Evolutionary conservation across 2,113 vertebrate genomes (phyloP), one percentile per base, ranked within the genome.

Genomic region (Herpailurus yagouaroundi): DNA sequence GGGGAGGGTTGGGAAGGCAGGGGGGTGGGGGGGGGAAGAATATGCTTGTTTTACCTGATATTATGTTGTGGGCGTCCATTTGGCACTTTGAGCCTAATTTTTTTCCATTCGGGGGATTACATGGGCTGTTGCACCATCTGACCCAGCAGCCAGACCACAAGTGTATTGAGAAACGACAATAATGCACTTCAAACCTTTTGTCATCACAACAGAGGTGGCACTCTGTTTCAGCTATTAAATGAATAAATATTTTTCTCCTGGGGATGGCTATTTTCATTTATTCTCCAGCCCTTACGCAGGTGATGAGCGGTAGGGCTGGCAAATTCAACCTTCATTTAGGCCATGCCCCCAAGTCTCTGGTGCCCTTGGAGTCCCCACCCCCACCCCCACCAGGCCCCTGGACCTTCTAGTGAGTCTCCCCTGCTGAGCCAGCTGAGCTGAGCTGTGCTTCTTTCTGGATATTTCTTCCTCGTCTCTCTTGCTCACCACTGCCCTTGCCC

Each of bases 41-140:
- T 98, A 95, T 98, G 98, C 99, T 99, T 99, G 98, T 98, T 99
- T 99, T 99, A 98, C 98, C 98, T 98, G 98, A 97, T 98, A 98
- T 97, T 98, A 98, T 98, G 98, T 98, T 98, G 97, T 98, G 98
- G 97, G 98, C 1, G 0, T 99, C 98, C 98, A 96, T 98, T 98
- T 99, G 98, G 98, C 98, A 98, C 98, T 99, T 98, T 95, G 97
- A 98, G 98, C 96, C 98, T 98, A 98, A 98, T 99, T 99, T 98
- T 99, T 99, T 99, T 98, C 98, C 97, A 97, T 99, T 98, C 98
- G 93, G 97, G 97, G 99, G 99, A 99, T 99, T 99, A 99, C 99
- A 99, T 99, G 99, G 99, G 98, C 99, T 99, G 98, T 99, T 99
- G 98, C 99, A 98, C 98, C 98, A 98, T 97, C 96, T 99, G 99